These are phyloP conservation scores for Drosophila mettleri DNA, from an alignment of 2,888 invertebrate genomes.

Conservation along the genomic window DNA sequence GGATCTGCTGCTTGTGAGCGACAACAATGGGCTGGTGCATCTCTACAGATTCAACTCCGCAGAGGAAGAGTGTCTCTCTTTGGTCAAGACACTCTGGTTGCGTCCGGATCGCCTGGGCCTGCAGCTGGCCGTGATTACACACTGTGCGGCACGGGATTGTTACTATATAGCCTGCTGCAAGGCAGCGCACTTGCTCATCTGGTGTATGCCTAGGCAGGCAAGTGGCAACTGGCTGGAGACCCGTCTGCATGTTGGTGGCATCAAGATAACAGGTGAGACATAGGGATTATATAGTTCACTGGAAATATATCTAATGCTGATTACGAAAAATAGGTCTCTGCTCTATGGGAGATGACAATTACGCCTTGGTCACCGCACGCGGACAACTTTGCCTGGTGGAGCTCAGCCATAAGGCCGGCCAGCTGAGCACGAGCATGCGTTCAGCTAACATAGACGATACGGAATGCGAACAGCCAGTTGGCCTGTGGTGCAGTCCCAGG, in stretches of 20 bases:
- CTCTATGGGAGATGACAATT: constrained; percentile 53
- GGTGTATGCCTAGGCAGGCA: constrained; percentile 49
- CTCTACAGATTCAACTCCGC: constrained; percentile 55
- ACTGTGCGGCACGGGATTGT: constrained; percentile 39
- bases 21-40: constrained; percentile 71
- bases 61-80: constrained; percentile 23
- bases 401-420: constrained; percentile 41
- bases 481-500: constrained; percentile 67
- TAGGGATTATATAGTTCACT: too few relatives aligned
- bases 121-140: constrained; percentile 63
- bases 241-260: constrained; percentile 68
- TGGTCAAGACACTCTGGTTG: constrained; percentile 74
- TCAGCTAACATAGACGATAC: constrained; percentile 43
- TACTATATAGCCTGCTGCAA: constrained; percentile 77
- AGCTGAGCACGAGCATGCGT: constrained; percentile 49
- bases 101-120: constrained; percentile 76
- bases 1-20: constrained; percentile 71
- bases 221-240: constrained; percentile 39
- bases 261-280: constrained; percentile 75
- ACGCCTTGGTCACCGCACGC: constrained; percentile 66
- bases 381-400: constrained; percentile 59
- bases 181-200: constrained; percentile 76
- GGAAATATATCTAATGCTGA: not conserved
- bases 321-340: constrained; percentile 65
- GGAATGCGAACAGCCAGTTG: constrained; percentile 71